Base-by-base conservation (phyloP, 2,797 vertebrate genomes). In the Micromesistius poutassou region DNA sequence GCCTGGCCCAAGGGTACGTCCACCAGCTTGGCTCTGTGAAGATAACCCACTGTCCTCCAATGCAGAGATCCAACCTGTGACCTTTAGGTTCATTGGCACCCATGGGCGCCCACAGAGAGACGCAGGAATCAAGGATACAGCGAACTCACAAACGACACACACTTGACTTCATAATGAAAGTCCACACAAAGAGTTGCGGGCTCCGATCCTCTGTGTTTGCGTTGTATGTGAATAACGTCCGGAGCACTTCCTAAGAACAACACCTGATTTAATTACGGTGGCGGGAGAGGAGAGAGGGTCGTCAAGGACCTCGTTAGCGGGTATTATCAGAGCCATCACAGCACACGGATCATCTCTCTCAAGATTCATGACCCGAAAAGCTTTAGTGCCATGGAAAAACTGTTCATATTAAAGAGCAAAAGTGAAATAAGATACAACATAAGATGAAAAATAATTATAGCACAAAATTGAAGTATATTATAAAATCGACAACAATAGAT, bases 61-160 rank as follows among this genome's bases (percentile, higher is more conserved):
- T 4, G 38, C 25, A 30, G 75, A 33, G 14, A 42, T 71, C 13
- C n/a, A 71, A 76, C 75, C 62, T 30, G 36, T 62, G 38, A 72
- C 46, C 2, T 74, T 73, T 35, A 3, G 66, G 33, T 73, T 40
- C 72, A 73, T 73, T 73, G 72, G 35, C 31, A 28, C 38, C 38
- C 13, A 73, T 38, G 33, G 72, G 36, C 72, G 38, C 72, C 36
- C 36, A 38, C 35, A 73, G 50, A 73, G 72, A 73, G 33, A 72
- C 71, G 38, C 62, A 12, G 9, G 62, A 66, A 6, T 62, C 55
- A 62, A 62, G 55, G n/a, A 28, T 28, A 62, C 6, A 62, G 55
- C n/a, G 1, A 8, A 62, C 55, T 62, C 9, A 62, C 55, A 25
- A 62, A 22, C 8, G 22, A 62, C n/a, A 22, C 55, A 62, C 55